Conservation (phyloP, 2,113 vertebrate genomes). For the Sminthopsis crassicaudata region DNA sequence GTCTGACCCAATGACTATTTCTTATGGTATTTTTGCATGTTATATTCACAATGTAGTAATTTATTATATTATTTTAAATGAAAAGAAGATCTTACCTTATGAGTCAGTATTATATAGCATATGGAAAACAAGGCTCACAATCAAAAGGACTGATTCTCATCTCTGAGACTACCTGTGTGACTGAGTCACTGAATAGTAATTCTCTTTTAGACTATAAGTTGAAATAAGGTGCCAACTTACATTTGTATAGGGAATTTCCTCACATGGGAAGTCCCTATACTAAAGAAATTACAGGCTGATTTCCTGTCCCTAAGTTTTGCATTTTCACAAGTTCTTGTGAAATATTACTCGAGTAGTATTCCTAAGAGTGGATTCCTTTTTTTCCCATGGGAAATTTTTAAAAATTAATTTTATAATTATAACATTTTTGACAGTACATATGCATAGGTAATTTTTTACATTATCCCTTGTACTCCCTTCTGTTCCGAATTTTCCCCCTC, state of each 20-base stretch:
- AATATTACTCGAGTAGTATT: too few relatives aligned
- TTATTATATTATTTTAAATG: background rate
- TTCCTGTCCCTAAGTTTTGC: background rate
- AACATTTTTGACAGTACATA: too few relatives aligned
- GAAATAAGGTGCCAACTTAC: background rate
- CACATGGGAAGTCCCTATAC: background rate
- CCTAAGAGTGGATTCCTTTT: too few relatives aligned
- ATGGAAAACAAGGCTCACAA: background rate
- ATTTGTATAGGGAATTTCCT: background rate
- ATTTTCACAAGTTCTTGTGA: too few relatives aligned
- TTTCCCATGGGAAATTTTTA: too few relatives aligned
- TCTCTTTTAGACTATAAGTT: background rate
- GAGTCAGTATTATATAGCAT: background rate
- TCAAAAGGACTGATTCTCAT: background rate
- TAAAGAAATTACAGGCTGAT: background rate
- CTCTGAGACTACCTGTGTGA: background rate
- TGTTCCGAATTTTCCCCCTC: too few relatives aligned
- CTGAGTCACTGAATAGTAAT: background rate
- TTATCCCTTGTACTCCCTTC: too few relatives aligned
- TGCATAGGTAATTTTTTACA: too few relatives aligned
- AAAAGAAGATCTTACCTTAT: background rate
- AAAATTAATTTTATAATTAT: too few relatives aligned
- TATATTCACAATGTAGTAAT: background rate
- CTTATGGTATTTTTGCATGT: background rate
- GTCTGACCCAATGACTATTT: background rate